Conservation (phyloP, 2,797 vertebrate genomes). For the Mus minutoides region DNA sequence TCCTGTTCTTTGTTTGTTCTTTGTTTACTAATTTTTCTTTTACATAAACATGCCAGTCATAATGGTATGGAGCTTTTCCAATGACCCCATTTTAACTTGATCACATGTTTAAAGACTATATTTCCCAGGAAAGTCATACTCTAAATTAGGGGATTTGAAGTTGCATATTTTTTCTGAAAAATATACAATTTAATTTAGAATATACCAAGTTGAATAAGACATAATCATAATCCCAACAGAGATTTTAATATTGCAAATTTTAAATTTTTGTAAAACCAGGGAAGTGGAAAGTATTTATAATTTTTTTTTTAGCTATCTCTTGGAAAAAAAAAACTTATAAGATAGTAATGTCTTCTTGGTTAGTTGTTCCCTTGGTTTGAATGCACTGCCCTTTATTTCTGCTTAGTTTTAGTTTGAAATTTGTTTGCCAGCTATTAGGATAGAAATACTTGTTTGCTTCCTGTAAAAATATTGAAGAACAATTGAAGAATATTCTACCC, state of each 20-base stretch:
- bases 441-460: neutral
- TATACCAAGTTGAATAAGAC: constrained; percentile 1
- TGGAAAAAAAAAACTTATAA: neutral
- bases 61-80: neutral
- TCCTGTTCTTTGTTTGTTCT: no score
- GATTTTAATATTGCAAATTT: neutral
- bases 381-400: neutral
- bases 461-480: neutral
- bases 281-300: neutral
- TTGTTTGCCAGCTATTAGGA: neutral
- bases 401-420: neutral
- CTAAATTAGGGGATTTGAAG: neutral
- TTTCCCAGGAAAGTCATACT: constrained; percentile 18
- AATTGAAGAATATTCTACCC: neutral
- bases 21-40: neutral
- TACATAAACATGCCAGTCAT: neutral
- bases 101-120: neutral
- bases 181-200: neutral
- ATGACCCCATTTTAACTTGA: neutral
- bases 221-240: neutral
- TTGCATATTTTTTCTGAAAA: neutral
- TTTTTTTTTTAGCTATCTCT: constrained; percentile 7
- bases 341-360: neutral
- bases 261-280: neutral
- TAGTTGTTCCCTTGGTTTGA: neutral